Base-by-base conservation (phyloP, 1,140 invertebrate genomes). In the Batillaria attramentaria region DNA sequence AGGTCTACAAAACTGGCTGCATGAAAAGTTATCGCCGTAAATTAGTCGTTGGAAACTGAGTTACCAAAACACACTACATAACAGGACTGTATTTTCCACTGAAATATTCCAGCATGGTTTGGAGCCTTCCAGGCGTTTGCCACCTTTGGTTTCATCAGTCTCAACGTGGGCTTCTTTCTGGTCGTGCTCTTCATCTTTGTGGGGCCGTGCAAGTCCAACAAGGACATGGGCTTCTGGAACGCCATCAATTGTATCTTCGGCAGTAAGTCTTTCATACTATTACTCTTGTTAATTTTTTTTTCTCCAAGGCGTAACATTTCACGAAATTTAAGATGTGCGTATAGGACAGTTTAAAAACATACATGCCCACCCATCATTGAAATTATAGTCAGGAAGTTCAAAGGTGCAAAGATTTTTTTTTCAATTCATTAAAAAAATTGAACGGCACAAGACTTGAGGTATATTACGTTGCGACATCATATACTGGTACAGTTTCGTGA, bases 61-160 rank as follows among this genome's bases (percentile, higher is more conserved):
- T n/a, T n/a, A n/a, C n/a, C n/a, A n/a, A n/a, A n/a, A n/a, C n/a
- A n/a, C n/a, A n/a, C n/a, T n/a, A n/a, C n/a, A n/a, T n/a, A n/a
- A n/a, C n/a, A n/a, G n/a, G n/a, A n/a, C n/a, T n/a, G n/a, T n/a
- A n/a, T n/a, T n/a, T n/a, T n/a, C n/a, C n/a, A n/a, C n/a, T n/a
- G n/a, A n/a, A n/a, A n/a, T n/a, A n/a, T n/a, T 50, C 24, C 73
- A 80, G 79, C 76, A 18, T 80, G 79, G 79, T 76, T 31, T 33
- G 72, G 20, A 8, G 73, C 65, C 20, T 46, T 75, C 6, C 79
- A 80, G 54, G 79, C 79, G 1, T 76, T 75, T 39, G 72, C 62
- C 13, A 80, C 54, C 31, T 77, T 80, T 37, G 79, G 72, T n/a
- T 80, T 80, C 50, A 65, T 77, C 13, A 60, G 73, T 2, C 74